Evolutionary conservation across 2,888 invertebrate genomes (phyloP), one percentile per base, ranked within the genome.

Genomic region (Epicampocera succincta): DNA sequence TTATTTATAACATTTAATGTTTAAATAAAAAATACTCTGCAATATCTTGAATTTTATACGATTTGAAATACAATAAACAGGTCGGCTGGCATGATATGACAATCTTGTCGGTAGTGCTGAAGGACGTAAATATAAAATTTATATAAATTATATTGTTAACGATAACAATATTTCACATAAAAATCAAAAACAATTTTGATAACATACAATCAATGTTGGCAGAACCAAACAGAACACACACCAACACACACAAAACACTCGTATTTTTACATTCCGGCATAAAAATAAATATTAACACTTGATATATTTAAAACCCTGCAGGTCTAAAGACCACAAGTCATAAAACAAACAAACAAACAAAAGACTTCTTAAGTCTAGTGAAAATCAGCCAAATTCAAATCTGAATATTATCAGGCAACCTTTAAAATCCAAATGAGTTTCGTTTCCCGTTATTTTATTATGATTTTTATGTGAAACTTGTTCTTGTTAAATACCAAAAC

Each of bases 121-220:
- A 17, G n/a, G 2, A n/a, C 25, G 12, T 21, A 25, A 25, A 60
- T n/a, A 44, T 25, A 42, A 42, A 44, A 42, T 15, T 15, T 46
- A 58, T 13, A 72, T 72, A 48, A 74, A 65, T 65, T 65, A 48
- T 56, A 46, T 74, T 38, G 40, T 48, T 74, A 65, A 48, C 56
- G 48, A 65, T 65, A 29, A 56, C 25, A 46, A 15, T 50, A 13
- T 50, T 40, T 50, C 25, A 25, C 56, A 74, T 65, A 56, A 65
- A 52, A 65, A 74, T 25, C 38, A 65, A 13, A 54, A 19, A 38
- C n/a, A 54, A 12, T 61, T 50, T 61, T 48, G 38, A 65, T 46
- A 19, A 40, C 48, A 48, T n/a, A 56, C 54, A 46, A 17, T 65
- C 38, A 40, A 50, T 17, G n/a, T n/a, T n/a, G 25, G 19, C 13